A percentile compares a stretch with the other conserved stretches of the same genome.
Conservation (phyloP, 2,797 vertebrate species). For the Allobates femoralis region DNA sequence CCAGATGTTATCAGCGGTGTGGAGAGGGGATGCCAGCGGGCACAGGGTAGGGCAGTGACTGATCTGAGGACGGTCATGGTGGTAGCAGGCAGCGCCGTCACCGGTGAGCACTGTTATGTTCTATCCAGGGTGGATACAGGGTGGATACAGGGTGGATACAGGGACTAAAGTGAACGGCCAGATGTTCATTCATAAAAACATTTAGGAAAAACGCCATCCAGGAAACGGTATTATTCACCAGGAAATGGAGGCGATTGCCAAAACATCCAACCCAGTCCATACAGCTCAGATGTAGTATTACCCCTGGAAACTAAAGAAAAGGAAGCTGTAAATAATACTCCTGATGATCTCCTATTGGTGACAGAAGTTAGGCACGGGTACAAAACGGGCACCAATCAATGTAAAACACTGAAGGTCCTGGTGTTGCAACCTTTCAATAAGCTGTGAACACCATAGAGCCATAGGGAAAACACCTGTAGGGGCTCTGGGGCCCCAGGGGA, state of each 20-base stretch:
- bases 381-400: no score
- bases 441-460: no score
- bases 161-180: neutral
- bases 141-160: neutral
- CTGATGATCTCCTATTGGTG: no score
- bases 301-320: neutral
- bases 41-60: slow-evolving; percentile 57
- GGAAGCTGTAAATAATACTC: neutral
- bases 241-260: neutral
- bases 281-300: neutral
- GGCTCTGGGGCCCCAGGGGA: no score
- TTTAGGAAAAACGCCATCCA: neutral
- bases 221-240: slow-evolving; percentile 3
- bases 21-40: slow-evolving; percentile 49
- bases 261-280: neutral
- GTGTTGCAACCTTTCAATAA: no score
- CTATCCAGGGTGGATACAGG: neutral
- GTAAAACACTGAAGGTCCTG: no score
- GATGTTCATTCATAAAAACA: slow-evolving; percentile 3
- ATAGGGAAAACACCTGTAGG: no score
- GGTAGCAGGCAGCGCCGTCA: slow-evolving; percentile 1
- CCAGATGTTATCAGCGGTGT: slow-evolving; percentile 62
- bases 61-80: slow-evolving; percentile 58
- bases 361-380: no score
- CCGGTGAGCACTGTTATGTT: neutral